Evolutionary conservation across 2,797 vertebrate genomes (phyloP).

Genomic region (Hypotaenidia philippensis): DNA sequence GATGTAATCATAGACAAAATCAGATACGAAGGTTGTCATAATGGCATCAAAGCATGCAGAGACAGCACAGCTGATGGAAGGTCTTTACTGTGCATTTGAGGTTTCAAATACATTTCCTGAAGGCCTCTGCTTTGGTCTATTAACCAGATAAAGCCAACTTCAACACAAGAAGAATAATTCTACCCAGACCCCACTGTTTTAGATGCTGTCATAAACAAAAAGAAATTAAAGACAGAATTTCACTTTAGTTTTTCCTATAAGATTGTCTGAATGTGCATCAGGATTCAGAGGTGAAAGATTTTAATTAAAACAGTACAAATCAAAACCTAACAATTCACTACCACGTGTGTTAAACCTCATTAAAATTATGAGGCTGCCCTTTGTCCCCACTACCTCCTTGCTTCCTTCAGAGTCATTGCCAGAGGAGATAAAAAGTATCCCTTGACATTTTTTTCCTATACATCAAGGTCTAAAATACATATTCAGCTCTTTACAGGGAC

Average conservation of each 20-base stretch:
- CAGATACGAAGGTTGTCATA: constrained; percentile 1
- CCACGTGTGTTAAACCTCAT: background rate
- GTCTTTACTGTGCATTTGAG: background rate
- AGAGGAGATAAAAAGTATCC: background rate
- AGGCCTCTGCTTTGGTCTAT: background rate
- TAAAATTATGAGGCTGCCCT: background rate
- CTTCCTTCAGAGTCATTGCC: background rate
- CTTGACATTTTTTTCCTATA: background rate
- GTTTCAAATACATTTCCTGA: background rate
- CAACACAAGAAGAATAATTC: background rate
- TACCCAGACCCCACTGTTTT: background rate
- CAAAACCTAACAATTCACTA: background rate
- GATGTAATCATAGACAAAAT: constrained; percentile 25
- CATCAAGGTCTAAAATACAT: background rate
- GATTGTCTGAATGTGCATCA: background rate
- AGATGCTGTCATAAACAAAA: background rate
- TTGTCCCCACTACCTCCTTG: background rate
- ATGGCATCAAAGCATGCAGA: background rate
- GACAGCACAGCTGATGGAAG: background rate
- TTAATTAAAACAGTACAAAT: background rate
- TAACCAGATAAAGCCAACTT: background rate
- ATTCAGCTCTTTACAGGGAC: background rate
- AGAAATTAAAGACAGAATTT: background rate
- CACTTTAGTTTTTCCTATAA: background rate
- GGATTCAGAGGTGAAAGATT: background rate